Evolutionary conservation across 2,888 invertebrate genomes (phyloP), one percentile per base, ranked within the genome.

Genomic region (Cerastis leucographa): DNA sequence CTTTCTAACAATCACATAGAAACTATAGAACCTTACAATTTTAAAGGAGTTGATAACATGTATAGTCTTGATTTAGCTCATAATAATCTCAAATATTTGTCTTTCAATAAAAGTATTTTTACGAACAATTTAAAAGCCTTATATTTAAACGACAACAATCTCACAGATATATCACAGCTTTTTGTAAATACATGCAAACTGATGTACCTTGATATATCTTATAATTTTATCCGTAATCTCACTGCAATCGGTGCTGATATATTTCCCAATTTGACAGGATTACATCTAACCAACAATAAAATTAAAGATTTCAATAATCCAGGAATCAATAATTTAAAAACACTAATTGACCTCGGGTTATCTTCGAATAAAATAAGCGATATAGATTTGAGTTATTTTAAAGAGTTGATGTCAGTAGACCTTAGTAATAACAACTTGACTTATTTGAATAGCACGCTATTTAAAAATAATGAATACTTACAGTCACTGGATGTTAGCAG

Each of bases 41-140:
- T 96, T 46, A 86, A 83, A 67, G 89, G 89, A 4, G 86, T 95
- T 73, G 89, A 90, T 56, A 95, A 95, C 75, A 89, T 96, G 87
- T 94, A 91, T 61, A 94, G 93, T 73, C 89, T 96, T 76, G 95
- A 96, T 85, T 64, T 96, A 54, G 95, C 96, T 2, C 79, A 89
- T 59, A 96, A 96, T 86, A 87, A 88, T 42, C 79, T 96, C 54
- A 76, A 79, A 56, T 71, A 87, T 25, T 82, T 96, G 14, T 82
- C 88, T 59, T 80, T 94, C 8, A 91, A 89, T 40, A 89, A 87
- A 61, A 90, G 88, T 35, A 70, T 79, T 35, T 85, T 94, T 22
- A 85, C 78, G 3, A 93, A 59, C 42, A 85, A 91, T 81, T 88
- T 95, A n/a, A 92, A 92, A 87, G 93, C 94, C 14, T 74, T 95